Percentiles rank a stretch among this genome's conserved stretches.
Conservation (phyloP, 2,797 vertebrate genomes). For the Luscinia megarhynchos region DNA sequence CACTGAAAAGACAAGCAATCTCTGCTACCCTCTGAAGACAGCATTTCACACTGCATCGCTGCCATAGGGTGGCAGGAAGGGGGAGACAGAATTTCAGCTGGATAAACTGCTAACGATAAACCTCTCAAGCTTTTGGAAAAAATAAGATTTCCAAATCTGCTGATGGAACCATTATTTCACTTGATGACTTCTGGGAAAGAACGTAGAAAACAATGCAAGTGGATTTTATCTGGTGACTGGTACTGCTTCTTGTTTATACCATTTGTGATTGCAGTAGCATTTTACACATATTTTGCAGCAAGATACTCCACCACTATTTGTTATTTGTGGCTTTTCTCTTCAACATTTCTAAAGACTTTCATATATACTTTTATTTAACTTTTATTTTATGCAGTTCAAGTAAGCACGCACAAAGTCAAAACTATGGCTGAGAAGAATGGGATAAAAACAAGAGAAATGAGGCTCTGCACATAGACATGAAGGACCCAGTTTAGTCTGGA, state of each 20-base stretch:
- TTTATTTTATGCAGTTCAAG: neutral
- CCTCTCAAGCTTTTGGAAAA: neutral
- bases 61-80: conserved; percentile 57
- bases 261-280: neutral
- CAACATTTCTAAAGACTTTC: neutral
- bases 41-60: neutral
- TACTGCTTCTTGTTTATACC: neutral
- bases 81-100: neutral
- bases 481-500: neutral
- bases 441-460: neutral
- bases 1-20: neutral
- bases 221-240: neutral
- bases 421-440: neutral
- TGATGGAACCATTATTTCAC: neutral
- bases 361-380: neutral
- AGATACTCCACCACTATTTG: neutral
- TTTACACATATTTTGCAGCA: neutral
- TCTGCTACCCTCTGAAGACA: conserved; percentile 48
- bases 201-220: neutral
- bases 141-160: conserved; percentile 5
- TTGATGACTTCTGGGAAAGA: neutral
- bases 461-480: neutral
- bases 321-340: neutral
- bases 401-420: neutral
- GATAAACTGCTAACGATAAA: neutral